Evolutionary conservation across 2,888 invertebrate genomes (phyloP).

Genomic region (Ochlodes sylvanus): DNA sequence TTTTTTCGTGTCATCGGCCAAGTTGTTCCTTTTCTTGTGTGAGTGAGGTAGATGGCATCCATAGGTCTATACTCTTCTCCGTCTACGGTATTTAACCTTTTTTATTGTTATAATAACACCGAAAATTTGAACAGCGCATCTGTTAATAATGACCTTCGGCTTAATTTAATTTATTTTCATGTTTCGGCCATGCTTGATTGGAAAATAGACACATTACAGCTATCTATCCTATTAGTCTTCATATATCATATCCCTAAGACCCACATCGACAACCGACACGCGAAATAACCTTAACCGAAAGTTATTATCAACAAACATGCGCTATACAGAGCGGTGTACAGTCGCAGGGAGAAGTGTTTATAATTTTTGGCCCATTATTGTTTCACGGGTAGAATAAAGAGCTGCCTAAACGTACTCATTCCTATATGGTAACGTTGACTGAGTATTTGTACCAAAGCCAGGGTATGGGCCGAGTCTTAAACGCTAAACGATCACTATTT

Average conservation of each 20-base stretch:
- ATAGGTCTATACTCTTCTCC: too few species aligned
- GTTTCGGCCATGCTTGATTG: background rate
- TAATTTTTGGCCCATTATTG: constrained; percentile 35
- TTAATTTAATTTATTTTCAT: background rate
- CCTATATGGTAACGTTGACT: constrained; percentile 73
- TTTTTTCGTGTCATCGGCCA: too few species aligned
- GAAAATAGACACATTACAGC: background rate
- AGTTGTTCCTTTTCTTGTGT: too few species aligned
- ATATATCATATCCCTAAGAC: too few species aligned
- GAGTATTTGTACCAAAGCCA: constrained; percentile 81
- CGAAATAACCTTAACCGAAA: background rate
- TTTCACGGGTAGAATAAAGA: constrained; percentile 48
- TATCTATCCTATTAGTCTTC: too few species aligned
- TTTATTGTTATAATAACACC: background rate
- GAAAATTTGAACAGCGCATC: background rate
- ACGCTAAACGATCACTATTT: constrained; percentile 56
- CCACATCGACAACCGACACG: too few species aligned
- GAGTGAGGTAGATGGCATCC: too few species aligned
- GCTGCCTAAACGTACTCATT: constrained; percentile 57
- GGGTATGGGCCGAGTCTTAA: constrained; percentile 60
- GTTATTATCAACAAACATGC: background rate
- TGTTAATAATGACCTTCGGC: background rate
- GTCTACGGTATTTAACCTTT: background rate
- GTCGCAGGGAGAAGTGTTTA: constrained; percentile 15
- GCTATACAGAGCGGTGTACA: constrained; percentile 21